Conservation (phyloP, 2,888 invertebrate genomes). For the Lamellibrachia satsuma region DNA sequence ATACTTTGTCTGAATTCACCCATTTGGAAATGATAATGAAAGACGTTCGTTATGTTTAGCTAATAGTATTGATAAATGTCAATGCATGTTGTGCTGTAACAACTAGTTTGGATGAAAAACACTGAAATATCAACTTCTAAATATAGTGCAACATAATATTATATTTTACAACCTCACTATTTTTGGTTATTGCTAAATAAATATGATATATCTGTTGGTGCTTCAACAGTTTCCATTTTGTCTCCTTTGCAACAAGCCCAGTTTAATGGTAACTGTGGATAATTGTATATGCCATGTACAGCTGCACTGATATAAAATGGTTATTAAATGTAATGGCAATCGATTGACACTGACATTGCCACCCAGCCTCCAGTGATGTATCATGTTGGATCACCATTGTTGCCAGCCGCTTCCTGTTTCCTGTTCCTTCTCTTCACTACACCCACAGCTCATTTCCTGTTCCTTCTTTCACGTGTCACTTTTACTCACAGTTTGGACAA, state of each 20-base stretch:
- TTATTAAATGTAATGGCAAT: background rate
- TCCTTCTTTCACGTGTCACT: background rate
- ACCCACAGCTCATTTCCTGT: background rate
- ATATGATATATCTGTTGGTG: too few species aligned
- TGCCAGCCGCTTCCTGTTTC: background rate
- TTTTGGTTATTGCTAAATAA: too few species aligned
- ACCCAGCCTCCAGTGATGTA: background rate
- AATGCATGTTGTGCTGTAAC: too few species aligned
- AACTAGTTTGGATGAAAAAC: too few species aligned
- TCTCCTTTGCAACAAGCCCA: background rate
- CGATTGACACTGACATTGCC: background rate
- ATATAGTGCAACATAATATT: too few species aligned
- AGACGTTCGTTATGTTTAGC: background rate
- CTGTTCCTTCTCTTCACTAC: background rate
- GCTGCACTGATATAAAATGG: background rate
- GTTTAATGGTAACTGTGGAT: background rate
- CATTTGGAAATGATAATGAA: background rate
- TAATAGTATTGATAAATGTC: background rate
- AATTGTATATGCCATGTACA: background rate
- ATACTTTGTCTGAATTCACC: background rate
- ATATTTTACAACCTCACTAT: too few species aligned
- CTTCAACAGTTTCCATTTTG: background rate
- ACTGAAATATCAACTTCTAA: too few species aligned
- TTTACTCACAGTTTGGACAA: background rate
- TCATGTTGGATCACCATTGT: background rate